Evolutionary conservation across 1,140 invertebrate species (phyloP).

Genomic region (Zaprionus capensis): DNA sequence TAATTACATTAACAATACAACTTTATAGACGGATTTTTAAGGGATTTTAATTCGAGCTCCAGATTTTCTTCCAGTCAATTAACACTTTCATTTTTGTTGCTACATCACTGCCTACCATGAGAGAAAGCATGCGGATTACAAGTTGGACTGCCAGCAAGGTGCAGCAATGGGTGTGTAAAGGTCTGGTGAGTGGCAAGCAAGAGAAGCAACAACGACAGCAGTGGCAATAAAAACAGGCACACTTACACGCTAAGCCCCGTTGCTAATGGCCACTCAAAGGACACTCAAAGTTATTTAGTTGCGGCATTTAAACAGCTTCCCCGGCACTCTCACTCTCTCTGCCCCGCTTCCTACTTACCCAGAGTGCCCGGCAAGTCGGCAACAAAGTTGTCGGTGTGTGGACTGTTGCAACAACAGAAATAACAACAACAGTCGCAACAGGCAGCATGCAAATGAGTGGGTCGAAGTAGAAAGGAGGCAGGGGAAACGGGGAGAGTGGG

Average conservation of each 20-base stretch:
- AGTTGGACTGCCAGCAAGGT: not conserved
- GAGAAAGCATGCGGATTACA: not conserved
- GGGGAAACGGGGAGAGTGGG: not conserved
- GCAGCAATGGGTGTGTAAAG: not conserved
- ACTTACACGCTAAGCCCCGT: conserved; percentile 66
- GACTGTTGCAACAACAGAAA: conserved; percentile 39
- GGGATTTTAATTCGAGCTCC: not conserved
- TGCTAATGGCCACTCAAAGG: conserved; percentile 81
- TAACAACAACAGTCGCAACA: conserved; percentile 18
- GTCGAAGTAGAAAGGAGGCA: too few species aligned
- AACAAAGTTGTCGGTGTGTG: conserved; percentile 66
- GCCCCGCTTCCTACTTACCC: not conserved
- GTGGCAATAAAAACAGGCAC: conserved; percentile 55
- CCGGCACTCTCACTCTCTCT: not conserved
- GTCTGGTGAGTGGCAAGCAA: conserved; percentile 13
- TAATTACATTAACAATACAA: too few species aligned
- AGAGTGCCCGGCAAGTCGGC: conserved; percentile 16
- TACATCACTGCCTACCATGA: not conserved
- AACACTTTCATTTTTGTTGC: not conserved
- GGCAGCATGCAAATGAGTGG: conserved; percentile 65
- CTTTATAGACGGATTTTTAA: not conserved
- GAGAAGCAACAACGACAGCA: conserved; percentile 37
- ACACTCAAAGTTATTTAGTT: conserved; percentile 81
- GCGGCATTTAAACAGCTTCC: conserved; percentile 71
- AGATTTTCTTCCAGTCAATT: not conserved